Conservation (phyloP, 2,888 invertebrate genomes). For the Neoitamus cyanurus region DNA sequence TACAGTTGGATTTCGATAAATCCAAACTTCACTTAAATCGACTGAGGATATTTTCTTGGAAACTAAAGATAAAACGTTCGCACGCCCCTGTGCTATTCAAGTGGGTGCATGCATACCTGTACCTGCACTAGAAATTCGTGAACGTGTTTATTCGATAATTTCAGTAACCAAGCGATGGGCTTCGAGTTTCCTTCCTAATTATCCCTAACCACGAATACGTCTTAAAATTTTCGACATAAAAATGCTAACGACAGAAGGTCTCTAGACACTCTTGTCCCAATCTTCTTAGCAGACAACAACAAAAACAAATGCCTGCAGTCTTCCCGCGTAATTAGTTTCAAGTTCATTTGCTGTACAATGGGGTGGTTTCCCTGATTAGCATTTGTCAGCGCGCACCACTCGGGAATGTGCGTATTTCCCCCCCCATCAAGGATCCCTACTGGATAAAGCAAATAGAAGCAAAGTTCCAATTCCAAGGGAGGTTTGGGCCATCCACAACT, state of each 20-base stretch:
- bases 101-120: not conserved
- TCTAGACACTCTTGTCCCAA: not conserved
- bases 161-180: not conserved
- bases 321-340: conserved; percentile 20
- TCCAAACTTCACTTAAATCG: too few species aligned
- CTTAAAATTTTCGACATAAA: not conserved
- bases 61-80: not conserved
- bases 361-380: not conserved
- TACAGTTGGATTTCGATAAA: not conserved
- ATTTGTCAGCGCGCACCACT: not conserved
- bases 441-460: not conserved
- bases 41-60: not conserved
- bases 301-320: not conserved
- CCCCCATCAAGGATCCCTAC: not conserved
- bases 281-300: not conserved
- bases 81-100: not conserved
- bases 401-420: not conserved
- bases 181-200: conserved; percentile 18
- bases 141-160: conserved; percentile 15
- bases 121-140: not conserved
- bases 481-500: conserved; percentile 4
- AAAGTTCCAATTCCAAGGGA: conserved; percentile 4
- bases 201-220: conserved; percentile 11
- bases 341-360: not conserved
- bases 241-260: not conserved